Conservation (phyloP, 2,797 vertebrate species). For the Kryptolebias ocellatus region DNA sequence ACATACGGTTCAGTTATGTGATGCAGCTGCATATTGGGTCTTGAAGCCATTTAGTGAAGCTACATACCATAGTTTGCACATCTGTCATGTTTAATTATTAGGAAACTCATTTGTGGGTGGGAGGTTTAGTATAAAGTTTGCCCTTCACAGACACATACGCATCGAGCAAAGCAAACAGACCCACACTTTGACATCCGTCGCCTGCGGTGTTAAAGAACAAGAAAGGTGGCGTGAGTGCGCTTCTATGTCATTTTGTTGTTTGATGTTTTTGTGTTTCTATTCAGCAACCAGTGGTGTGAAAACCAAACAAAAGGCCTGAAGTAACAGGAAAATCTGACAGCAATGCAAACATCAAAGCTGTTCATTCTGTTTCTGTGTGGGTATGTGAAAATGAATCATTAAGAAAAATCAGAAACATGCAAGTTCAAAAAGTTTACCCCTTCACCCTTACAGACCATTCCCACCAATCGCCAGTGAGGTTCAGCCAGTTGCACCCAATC, state of each 20-base stretch:
- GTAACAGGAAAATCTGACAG: slow-evolving; percentile 64
- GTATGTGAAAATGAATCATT: background rate
- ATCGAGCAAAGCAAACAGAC: slow-evolving; percentile 15
- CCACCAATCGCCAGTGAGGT: slow-evolving; percentile 50
- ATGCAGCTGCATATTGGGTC: slow-evolving; percentile 33
- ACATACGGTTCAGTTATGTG: too few relatives aligned
- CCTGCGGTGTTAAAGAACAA: slow-evolving; percentile 46
- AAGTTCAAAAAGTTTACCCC: slow-evolving; percentile 25
- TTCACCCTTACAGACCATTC: slow-evolving; percentile 8
- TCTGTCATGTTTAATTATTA: slow-evolving; percentile 77
- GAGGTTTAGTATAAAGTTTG: slow-evolving; percentile 51
- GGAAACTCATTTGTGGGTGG: slow-evolving; percentile 50
- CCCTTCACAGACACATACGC: slow-evolving; percentile 23
- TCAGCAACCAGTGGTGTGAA: slow-evolving; percentile 66
- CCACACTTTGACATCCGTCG: slow-evolving; percentile 23
- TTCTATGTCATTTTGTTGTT: slow-evolving; percentile 22
- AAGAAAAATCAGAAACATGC: slow-evolving; percentile 17
- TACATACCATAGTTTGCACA: slow-evolving; percentile 55
- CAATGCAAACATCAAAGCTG: slow-evolving; percentile 56
- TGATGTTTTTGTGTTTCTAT: slow-evolving; percentile 65
- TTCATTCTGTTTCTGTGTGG: slow-evolving; percentile 23
- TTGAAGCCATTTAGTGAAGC: slow-evolving; percentile 44
- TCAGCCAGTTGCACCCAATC: slow-evolving; percentile 61
- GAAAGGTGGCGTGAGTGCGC: slow-evolving; percentile 48
- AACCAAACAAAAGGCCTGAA: slow-evolving; percentile 67